Evolutionary conservation across 2,797 vertebrate species (phyloP), one percentile per base, ranked within the genome.

Genomic region (Pseudomugil gertrudae): DNA sequence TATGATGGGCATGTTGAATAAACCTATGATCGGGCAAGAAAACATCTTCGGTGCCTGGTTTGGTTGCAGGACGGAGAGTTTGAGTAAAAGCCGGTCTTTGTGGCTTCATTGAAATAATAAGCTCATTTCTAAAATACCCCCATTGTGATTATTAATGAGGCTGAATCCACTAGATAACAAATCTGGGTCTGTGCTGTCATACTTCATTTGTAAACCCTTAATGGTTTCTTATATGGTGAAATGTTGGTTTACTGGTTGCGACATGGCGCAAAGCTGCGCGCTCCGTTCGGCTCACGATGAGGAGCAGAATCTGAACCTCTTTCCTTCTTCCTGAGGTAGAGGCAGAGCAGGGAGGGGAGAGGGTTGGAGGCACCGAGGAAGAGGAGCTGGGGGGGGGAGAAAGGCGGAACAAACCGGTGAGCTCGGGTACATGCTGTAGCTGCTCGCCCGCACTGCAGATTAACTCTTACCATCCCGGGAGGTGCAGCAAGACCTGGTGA

Each of bases 381-480:
- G 69, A 58, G 69, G 51, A 61, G 76, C 69, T 33, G 60, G 29
- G 5, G 29, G 29, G 67, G 74, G 43, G 60, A 54, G 60, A 5
- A 83, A 93, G 90, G 92, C 92, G 91, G 93, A 92, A 93, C 90
- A 94, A 93, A 93, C 93, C 92, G 92, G 92, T 91, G 93, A 85
- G 90, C 91, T 91, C 89, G 85, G 89, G 90, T 92, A 92, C 92
- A 92, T 85, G 90, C 90, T 90, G 90, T 81, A 92, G 89, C 91
- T 86, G 90, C 87, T 93, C 91, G 84, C 91, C 93, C 92, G 93
- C 94, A 95, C 94, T 94, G 94, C 94, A 94, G 93, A 94, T 94
- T 94, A 95, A 95, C 93, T 87, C 88, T 85, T 92, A 11, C 68
- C 35, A 74, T 62, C 83, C 94, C 87, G 83, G 81, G 83, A 62